Conservation (phyloP, 1,140 invertebrate species). For the Drosophila baimaii region DNA sequence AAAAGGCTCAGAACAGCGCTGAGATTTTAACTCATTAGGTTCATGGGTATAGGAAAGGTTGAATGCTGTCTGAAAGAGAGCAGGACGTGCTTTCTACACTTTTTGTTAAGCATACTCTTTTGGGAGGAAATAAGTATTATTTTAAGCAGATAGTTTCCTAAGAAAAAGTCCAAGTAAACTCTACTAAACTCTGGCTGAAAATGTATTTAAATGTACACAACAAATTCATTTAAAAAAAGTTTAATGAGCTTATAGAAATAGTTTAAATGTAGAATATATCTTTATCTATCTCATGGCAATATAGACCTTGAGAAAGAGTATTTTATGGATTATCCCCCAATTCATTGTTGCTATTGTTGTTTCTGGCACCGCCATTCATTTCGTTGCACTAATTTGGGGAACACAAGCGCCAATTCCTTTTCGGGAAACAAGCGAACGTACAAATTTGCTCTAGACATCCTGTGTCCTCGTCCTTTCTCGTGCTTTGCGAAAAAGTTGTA, state of each 20-base stretch:
- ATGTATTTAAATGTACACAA: no score
- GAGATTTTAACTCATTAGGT: conserved; percentile 1
- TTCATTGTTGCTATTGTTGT: conserved; percentile 46
- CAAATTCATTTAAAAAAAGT: no score
- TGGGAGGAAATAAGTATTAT: no score
- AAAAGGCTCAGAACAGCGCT: conserved; percentile 14
- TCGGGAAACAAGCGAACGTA: conserved; percentile 41
- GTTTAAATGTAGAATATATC: no score
- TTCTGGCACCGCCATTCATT: conserved; percentile 54
- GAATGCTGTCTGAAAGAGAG: not conserved
- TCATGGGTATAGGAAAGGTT: not conserved
- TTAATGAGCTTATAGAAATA: no score
- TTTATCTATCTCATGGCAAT: not conserved
- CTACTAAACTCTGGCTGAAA: no score
- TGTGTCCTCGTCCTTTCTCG: conserved; percentile 35
- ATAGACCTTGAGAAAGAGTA: not conserved
- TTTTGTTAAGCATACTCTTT: not conserved
- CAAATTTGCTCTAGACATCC: conserved; percentile 71
- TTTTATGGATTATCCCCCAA: conserved; percentile 8
- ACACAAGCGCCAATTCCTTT: conserved; percentile 43
- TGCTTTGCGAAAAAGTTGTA: conserved; percentile 74
- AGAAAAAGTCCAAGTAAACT: not conserved
- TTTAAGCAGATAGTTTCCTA: not conserved
- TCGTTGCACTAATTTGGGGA: conserved; percentile 71
- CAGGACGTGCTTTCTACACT: conserved; percentile 1